Evolutionary conservation across 2,888 invertebrate genomes (phyloP).

Genomic region (Yponomeuta cagnagella): DNA sequence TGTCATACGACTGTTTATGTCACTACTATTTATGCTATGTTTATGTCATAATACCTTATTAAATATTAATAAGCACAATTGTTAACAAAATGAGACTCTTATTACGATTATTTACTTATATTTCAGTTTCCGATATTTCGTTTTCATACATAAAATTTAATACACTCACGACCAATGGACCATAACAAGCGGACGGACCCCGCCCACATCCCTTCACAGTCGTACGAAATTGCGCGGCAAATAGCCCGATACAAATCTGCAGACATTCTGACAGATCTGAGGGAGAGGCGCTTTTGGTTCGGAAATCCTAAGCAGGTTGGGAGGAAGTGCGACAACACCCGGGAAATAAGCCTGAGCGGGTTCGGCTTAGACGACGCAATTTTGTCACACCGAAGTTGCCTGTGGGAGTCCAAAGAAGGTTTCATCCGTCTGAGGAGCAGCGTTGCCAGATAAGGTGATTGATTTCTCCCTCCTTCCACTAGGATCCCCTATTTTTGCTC

Average conservation of each 20-base stretch:
- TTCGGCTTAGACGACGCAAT: not conserved
- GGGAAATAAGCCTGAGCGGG: not conserved
- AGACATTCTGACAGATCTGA: not conserved
- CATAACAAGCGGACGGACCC: not conserved
- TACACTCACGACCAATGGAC: not conserved
- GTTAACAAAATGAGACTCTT: no score
- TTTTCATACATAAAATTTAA: no score
- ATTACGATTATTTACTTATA: no score
- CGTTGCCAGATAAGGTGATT: no score
- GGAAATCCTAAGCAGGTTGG: not conserved
- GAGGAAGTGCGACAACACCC: conserved; percentile 1
- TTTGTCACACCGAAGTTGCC: not conserved
- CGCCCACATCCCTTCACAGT: not conserved
- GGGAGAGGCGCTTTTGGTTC: not conserved
- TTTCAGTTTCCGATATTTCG: no score
- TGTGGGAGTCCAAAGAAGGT: not conserved
- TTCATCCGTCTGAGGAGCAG: not conserved
- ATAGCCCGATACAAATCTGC: not conserved
- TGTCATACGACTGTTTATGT: no score
- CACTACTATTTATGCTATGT: no score
- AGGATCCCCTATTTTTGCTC: no score
- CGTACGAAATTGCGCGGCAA: not conserved
- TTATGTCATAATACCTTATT: no score
- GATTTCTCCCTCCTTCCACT: no score
- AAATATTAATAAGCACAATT: no score